phyloP scores from a whole-genome alignment of 2,888 invertebrate genomes.

The Heliconius hortense region DNA sequence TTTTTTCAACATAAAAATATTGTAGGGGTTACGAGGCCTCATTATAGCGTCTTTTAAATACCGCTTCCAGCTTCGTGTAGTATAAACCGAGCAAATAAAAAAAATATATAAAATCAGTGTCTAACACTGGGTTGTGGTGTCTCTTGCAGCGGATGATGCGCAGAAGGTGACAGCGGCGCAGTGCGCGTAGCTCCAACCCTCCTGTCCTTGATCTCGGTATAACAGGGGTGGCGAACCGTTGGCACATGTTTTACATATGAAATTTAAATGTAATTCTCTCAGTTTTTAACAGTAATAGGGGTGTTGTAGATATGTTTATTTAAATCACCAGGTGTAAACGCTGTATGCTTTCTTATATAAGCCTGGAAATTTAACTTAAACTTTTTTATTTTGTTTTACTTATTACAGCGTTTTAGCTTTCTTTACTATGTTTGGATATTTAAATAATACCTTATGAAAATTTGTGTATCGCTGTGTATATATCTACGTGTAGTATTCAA shows the following conservation, averaged over 20 bases:
- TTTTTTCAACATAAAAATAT: not conserved
- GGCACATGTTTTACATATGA: not conserved
- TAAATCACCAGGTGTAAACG: not conserved
- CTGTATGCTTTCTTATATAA: not conserved
- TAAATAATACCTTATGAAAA: not conserved
- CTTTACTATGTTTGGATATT: not conserved
- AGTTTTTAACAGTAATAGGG: not conserved
- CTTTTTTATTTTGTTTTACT: not conserved
- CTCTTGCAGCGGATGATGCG: slow-evolving; percentile 82
- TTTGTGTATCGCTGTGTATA: not conserved
- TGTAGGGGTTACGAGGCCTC: slow-evolving; percentile 43
- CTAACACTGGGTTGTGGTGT: slow-evolving; percentile 81
- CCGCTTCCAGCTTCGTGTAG: slow-evolving; percentile 54
- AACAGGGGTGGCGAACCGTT: slow-evolving; percentile 40
- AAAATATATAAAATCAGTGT: slow-evolving; percentile 71
- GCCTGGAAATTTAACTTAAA: not conserved
- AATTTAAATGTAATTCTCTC: not conserved
- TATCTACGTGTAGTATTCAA: not conserved
- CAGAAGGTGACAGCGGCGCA: slow-evolving; percentile 82
- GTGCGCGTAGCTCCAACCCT: slow-evolving; percentile 75
- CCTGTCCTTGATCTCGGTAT: slow-evolving; percentile 78
- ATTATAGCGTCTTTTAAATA: slow-evolving; percentile 41
- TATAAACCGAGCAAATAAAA: slow-evolving; percentile 48
- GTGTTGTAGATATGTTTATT: not conserved
- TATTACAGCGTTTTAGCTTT: slow-evolving; percentile 2